These are phyloP conservation scores for Helarctos malayanus DNA, from an alignment of 2,797 vertebrate species.

Conservation along the genomic window DNA sequence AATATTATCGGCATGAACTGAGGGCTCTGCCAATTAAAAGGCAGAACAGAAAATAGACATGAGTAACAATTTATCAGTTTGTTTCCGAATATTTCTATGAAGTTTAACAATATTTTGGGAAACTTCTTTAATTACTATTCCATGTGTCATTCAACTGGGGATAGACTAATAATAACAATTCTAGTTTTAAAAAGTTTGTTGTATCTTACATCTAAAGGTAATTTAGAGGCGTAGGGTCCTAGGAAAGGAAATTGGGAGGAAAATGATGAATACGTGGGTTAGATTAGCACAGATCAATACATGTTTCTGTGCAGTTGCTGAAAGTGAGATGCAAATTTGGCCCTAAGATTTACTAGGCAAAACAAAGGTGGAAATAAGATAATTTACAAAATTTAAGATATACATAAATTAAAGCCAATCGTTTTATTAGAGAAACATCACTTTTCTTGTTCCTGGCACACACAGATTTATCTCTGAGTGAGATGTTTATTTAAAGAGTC, in stretches of 20 bases:
- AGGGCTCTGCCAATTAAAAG: conserved; percentile 13
- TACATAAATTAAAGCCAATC: not conserved
- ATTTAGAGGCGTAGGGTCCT: not conserved
- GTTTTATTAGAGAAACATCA: not conserved
- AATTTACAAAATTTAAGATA: conserved; percentile 3
- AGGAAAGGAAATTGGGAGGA: not conserved
- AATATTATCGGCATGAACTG: conserved; percentile 37
- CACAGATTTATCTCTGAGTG: not conserved
- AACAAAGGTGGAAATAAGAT: conserved; percentile 34
- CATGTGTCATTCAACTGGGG: not conserved
- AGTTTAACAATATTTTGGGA: not conserved
- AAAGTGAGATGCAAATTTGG: not conserved
- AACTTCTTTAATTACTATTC: not conserved
- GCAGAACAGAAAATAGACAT: conserved; percentile 30
- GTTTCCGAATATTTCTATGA: conserved; percentile 31
- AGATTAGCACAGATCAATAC: not conserved
- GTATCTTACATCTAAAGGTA: not conserved
- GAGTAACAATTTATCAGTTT: conserved; percentile 36
- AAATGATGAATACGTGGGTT: not conserved
- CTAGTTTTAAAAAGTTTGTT: not conserved
- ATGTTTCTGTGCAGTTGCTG: not conserved
- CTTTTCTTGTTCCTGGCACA: not conserved
- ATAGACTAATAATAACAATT: not conserved
- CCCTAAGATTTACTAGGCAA: not conserved
- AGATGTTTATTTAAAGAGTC: conserved; percentile 13